Evolutionary conservation across 2,113 vertebrate genomes (phyloP), one percentile per base, ranked within the genome.

Genomic region (Charina bottae): DNA sequence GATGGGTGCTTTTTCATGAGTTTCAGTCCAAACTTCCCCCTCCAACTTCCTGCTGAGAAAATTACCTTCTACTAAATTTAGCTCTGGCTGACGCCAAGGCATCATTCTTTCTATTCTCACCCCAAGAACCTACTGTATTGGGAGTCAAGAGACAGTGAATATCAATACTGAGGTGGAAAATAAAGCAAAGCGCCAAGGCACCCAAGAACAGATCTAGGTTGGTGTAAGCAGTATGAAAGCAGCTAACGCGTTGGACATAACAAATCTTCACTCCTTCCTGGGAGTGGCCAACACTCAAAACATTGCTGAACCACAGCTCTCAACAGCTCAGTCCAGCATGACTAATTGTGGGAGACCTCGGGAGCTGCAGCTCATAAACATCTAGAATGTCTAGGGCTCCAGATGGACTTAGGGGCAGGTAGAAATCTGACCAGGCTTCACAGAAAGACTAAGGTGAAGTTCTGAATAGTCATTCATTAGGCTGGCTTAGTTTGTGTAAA

Each of bases 11-110:
- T 78, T 95, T 84, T 94, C 91, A 58, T 55, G 95, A 72, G 55
- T 83, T 56, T 93, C 92, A 64, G 92, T 91, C 94, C 92, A 33
- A 88, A 68, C 90, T 93, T 85, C 83, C 88, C 60, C 94, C 87
- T 26, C 87, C 26, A 49, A 88, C 94, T 94, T 96, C 97, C 96
- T 94, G 96, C 97, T 96, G 96, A 2, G 96, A 97, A 96, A 97
- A 96, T 95, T 96, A 95, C 94, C 92, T 95, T 95, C 96, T 97
- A 96, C 96, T 97, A 96, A 96, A 97, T 97, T 94, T 72, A 94
- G 93, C 94, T 84, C 92, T 87, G 93, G 91, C 90, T 93, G 93
- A 95, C 92, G 93, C 95, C 88, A n/a, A 60, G 87, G 56, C 89
- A 37, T 83, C 92, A 91, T 91, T 72, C 83, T 91, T 42, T 37